These are phyloP conservation scores for Sciurus carolinensis DNA, from an alignment of 2,797 vertebrate species.

Conservation along the genomic window DNA sequence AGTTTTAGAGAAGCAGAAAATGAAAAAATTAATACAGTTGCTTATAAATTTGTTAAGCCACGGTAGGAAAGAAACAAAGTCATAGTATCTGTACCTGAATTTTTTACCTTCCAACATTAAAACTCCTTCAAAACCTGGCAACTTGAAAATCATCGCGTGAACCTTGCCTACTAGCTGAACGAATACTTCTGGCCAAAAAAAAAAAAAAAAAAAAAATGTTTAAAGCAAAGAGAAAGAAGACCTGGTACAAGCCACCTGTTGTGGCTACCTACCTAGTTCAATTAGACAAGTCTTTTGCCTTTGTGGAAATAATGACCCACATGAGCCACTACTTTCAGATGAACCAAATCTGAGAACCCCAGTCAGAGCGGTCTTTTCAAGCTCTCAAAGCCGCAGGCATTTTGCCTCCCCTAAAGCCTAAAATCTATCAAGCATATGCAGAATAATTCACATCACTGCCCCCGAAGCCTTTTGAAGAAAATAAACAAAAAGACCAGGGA, in stretches of 20 bases:
- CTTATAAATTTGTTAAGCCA: slow-evolving; percentile 18
- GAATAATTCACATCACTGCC: slow-evolving; percentile 85
- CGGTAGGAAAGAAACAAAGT: neutral
- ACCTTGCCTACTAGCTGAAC: neutral
- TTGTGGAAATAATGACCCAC: slow-evolving; percentile 64
- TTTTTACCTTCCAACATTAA: slow-evolving; percentile 31
- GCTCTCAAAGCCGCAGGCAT: slow-evolving; percentile 84
- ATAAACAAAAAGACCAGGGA: slow-evolving; percentile 77
- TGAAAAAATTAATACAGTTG: neutral
- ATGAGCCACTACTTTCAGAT: slow-evolving; percentile 61
- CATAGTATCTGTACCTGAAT: neutral
- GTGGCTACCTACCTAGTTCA: neutral
- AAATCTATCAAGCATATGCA: slow-evolving; percentile 83
- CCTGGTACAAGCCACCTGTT: slow-evolving; percentile 35
- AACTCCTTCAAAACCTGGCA: slow-evolving; percentile 1
- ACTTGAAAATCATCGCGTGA: slow-evolving; percentile 22
- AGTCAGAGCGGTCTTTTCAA: slow-evolving; percentile 73
- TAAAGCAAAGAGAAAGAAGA: neutral
- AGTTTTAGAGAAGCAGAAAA: neutral
- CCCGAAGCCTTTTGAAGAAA: slow-evolving; percentile 88
- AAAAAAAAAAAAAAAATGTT: neutral
- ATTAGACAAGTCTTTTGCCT: slow-evolving; percentile 57
- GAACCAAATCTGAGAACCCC: slow-evolving; percentile 77
- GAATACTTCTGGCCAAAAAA: neutral
- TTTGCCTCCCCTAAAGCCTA: slow-evolving; percentile 68